A percentile compares a stretch with the other conserved stretches of the same genome.
phyloP scores from a whole-genome alignment of 2,113 vertebrate genomes.

The Nyctereutes procyonoides region DNA sequence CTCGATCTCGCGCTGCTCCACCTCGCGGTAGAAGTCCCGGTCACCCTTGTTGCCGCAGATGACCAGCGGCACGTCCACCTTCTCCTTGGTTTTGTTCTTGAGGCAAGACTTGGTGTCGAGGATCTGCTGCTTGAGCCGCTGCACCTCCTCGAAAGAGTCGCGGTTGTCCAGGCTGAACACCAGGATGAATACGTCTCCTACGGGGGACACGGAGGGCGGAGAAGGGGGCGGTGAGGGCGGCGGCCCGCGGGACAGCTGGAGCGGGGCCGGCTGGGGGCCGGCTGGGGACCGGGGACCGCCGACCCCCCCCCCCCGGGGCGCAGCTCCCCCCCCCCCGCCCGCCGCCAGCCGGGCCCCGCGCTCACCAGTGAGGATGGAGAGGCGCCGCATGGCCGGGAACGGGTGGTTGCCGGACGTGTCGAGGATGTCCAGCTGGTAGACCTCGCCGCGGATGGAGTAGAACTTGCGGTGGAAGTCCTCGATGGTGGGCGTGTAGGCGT shows the following conservation, averaged over 20 bases:
- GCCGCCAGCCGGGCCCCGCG: accelerated
- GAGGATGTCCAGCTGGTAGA: constrained; percentile 98
- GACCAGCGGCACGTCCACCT: constrained; percentile 95
- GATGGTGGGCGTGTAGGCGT: constrained; percentile 98
- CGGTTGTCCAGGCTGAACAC: constrained; percentile 98
- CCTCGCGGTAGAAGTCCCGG: constrained; percentile 93
- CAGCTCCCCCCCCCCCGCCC: neutral
- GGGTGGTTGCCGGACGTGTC: constrained; percentile 98
- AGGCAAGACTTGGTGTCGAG: constrained; percentile 97
- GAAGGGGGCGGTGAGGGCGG: neutral
- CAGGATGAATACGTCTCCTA: constrained; percentile 97
- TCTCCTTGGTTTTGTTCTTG: constrained; percentile 97
- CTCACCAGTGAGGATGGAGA: constrained; percentile 98
- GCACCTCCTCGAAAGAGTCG: constrained; percentile 98
- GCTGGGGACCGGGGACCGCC: neutral
- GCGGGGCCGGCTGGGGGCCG: neutral
- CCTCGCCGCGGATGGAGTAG: constrained; percentile 97
- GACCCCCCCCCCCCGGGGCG: accelerated
- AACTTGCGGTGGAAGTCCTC: constrained; percentile 99
- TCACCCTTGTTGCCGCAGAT: constrained; percentile 99
- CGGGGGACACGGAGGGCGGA: neutral
- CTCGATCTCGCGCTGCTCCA: constrained; percentile 93
- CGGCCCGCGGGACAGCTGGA: neutral
- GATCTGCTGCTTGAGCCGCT: constrained; percentile 96
- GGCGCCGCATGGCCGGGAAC: constrained; percentile 97